Base-by-base conservation (phyloP, 2,797 vertebrate species). In the Sternotherus odoratus region DNA sequence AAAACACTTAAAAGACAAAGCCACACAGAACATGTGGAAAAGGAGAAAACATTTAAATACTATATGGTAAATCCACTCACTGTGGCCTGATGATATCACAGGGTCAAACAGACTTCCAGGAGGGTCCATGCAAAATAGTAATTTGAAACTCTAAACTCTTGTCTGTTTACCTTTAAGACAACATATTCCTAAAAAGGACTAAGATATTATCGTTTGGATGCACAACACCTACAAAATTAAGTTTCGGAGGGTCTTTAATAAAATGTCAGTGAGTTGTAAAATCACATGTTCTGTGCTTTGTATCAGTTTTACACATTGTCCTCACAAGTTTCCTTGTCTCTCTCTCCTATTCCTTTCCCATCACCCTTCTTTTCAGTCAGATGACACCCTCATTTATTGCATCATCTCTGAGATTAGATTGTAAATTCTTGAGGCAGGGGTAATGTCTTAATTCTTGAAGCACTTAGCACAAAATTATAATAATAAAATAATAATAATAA, bases 201-300 rank as follows among this genome's bases (percentile, higher is more conserved):
- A 43, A 28, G 39, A 13, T 26, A 24, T 43, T 26, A 46, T 46
- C 12, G 6, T 46, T 74, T 74, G 24, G 39, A 26, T 43, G 81
- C 0, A 0, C 30, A 82, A 74, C 36, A 85, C 74, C 51, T 74
- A 12, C 2, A 93, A 86, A 30, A 46, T n/a, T 30, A 85, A 19
- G 12, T 49, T 86, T 78, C 43, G 43, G 90, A 91, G 10, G 79
- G 36, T 66, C 93, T 92, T 91, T 60, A 86, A 46, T 48, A 89
- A 90, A 88, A 24, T 50, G 74, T 11, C 2, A 17, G 30, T 83
- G 78, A 88, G 77, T 7, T 82, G 17, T 63, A 90, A 91, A 82
- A 86, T 43, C 26, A 17, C 8, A 30, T 48, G 53, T 21, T 88
- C 49, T 75, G 28, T 77, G 39, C 43, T 33, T 89, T 60, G 50